A percentile compares a stretch with the other conserved stretches of the same genome.
phyloP scores from a whole-genome alignment of 2,113 vertebrate genomes.

The Onychostoma macrolepis region DNA sequence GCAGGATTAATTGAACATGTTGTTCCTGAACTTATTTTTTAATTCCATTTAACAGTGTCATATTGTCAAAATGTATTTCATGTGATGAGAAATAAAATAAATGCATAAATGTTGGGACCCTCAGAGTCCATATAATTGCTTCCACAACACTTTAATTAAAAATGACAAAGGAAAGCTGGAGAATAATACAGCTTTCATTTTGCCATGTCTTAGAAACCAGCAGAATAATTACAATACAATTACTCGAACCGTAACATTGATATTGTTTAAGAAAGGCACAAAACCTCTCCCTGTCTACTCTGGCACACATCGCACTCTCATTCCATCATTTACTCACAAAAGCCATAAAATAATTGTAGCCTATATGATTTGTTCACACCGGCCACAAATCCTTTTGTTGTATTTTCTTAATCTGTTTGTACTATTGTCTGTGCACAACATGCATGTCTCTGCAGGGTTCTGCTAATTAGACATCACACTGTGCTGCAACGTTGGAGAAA shows the following conservation, averaged over 20 bases:
- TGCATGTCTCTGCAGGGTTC: conserved; percentile 34
- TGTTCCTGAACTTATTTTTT: background rate
- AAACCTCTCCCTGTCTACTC: background rate
- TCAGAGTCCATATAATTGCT: conserved; percentile 15
- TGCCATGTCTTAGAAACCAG: background rate
- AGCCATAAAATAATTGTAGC: background rate
- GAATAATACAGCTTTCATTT: conserved; percentile 10
- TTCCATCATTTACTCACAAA: conserved; percentile 33
- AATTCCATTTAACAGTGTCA: background rate
- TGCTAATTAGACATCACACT: conserved; percentile 53
- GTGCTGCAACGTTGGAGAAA: conserved; percentile 30
- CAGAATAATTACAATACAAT: conserved; percentile 13
- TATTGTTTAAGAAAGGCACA: conserved; percentile 15
- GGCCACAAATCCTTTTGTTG: conserved; percentile 15
- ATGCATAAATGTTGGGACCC: background rate
- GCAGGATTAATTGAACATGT: conserved; percentile 5
- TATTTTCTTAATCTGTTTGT: conserved; percentile 47
- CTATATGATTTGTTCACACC: conserved; percentile 20
- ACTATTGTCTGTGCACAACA: background rate
- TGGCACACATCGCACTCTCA: background rate
- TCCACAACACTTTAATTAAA: conserved; percentile 25
- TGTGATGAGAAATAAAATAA: conserved; percentile 12
- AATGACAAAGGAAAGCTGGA: conserved; percentile 7
- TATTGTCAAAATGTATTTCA: background rate
- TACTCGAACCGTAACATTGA: conserved; percentile 30